A percentile compares a stretch with the other conserved stretches of the same genome.
Conservation (phyloP, 1,140 invertebrate species). For the Choristoneura fumiferana region DNA sequence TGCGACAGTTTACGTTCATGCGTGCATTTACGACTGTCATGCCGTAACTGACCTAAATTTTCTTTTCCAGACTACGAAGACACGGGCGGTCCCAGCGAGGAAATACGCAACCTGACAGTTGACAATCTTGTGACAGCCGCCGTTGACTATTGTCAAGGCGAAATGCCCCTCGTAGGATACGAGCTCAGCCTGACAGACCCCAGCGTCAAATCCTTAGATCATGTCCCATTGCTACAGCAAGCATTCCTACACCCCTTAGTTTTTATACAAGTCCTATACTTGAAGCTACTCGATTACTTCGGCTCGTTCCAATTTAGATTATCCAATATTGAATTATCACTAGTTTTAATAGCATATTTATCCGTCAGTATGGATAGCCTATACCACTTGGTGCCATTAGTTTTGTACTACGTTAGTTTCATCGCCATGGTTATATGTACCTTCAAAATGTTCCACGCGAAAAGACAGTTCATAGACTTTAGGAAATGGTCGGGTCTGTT, state of each 20-base stretch:
- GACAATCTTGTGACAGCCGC: constrained; percentile 89
- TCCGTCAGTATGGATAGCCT: constrained; percentile 83
- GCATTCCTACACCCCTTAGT: constrained; percentile 85
- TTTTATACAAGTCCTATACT: constrained; percentile 84
- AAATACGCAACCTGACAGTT: constrained; percentile 87
- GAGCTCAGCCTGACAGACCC: constrained; percentile 85
- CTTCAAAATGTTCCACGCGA: constrained; percentile 87
- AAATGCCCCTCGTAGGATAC: constrained; percentile 86
- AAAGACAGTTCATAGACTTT: constrained; percentile 86
- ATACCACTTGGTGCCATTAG: constrained; percentile 82
- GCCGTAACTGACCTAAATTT: too few species aligned
- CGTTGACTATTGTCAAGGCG: constrained; percentile 87
- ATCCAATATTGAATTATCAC: constrained; percentile 81
- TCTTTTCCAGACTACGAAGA: constrained; percentile 68
- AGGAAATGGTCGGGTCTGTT: constrained; percentile 89
- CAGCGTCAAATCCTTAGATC: constrained; percentile 81
- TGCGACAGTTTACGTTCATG: too few species aligned
- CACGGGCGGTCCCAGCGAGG: constrained; percentile 67
- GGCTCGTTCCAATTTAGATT: constrained; percentile 79
- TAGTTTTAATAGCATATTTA: constrained; percentile 84
- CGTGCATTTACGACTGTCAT: too few species aligned
- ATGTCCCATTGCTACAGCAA: constrained; percentile 84
- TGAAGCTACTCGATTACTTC: constrained; percentile 82
- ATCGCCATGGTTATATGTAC: constrained; percentile 87
- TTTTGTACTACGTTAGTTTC: constrained; percentile 86